Base-by-base conservation (phyloP, 2,888 invertebrate species). In the Ophioninae sp. region DNA sequence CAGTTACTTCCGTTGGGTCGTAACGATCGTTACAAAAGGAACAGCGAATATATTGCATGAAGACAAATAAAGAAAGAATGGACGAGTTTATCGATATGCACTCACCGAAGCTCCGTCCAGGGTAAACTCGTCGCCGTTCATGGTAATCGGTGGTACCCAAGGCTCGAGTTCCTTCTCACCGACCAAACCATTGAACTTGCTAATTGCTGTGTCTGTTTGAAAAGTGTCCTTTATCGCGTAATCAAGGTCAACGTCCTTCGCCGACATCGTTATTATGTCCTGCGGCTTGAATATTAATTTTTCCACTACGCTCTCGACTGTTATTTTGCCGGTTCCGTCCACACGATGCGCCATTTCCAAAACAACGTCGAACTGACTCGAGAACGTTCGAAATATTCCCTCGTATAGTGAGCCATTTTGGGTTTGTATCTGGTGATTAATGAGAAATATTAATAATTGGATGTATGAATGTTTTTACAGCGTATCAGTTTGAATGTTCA, bases 301-400 rank as follows among this genome's bases (percentile, higher is more conserved):
- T 88, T 97, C 96, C 75, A 96, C 95, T 76, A 96, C 94, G 7
- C 95, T 95, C 85, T 96, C 96, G 56, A 96, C 95, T 71, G 94
- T 94, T 87, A 96, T 94, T 81, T 93, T 93, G 30, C 95, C 95
- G 58, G 96, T 95, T 86, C 95, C 95, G 88, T 96, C 96, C 80
- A 97, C 95, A 91, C 96, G 96, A 92, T 97, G 97, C 67, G 97
- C 98, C 93, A 97, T 95, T 93, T 98, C 97, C 92, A 98, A 93
- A 84, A 97, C 98, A 85, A 97, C 95, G 92, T 98, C 98, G 93
- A 98, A 98, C 93, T 96, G 95, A 89, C 96, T 95, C 87, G 98
- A 98, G 93, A 98, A 97, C 59, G 98, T 98, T 92, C 96, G 96
- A 92, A 98, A 97, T 84, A 98, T 95, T 30, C 98, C 98, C 94